Base-by-base conservation (phyloP, 2,888 invertebrate genomes). In the Petrolisthes cinctipes region DNA sequence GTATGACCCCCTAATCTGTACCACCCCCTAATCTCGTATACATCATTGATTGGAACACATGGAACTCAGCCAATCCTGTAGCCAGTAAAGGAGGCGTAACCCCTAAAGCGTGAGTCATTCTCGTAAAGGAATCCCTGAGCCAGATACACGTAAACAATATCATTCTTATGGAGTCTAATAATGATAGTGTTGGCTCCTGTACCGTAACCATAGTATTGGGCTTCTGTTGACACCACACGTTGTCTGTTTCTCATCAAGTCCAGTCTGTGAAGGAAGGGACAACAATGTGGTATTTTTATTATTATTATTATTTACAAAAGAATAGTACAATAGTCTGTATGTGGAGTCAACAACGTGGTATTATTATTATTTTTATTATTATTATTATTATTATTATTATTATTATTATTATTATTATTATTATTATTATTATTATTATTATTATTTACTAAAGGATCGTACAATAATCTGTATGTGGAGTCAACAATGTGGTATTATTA, bases 101-200 rank as follows among this genome's bases (percentile, higher is more conserved):
- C 89, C 57, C 86, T 85, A 75, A 89, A 89, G 9, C 80, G n/a
- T 14, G 86, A 78, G 80, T 89, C 89, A 66, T 89, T 89, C 56
- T 89, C 89, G 61, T 89, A 89, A 17, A 89, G 79, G 66, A 83
- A 86, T 7, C 89, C 89, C 53, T 89, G 80, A 3, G 89, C 89
- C 61, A 89, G 75, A 54, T 83, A 89, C 1, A 86, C 86, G 75
- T 86, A 89, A 37, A 86, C 83, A 23, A 89, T 79, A 83, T 89
- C 89, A n/a, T 76, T 75, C 75, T 57, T 78, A 54, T 86, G 76
- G 9, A 89, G 78, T 4, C 73, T 53, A 14, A 89, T 75, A 9
- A 86, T 82, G 23, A 61, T 86, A 5, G 79, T 82, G 86, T 89
- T 89, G n/a, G 89, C 71, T 23, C 80, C 87, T 5, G 87, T 79